Conservation (phyloP, 2,113 vertebrate species). For the Clinocottus analis region DNA sequence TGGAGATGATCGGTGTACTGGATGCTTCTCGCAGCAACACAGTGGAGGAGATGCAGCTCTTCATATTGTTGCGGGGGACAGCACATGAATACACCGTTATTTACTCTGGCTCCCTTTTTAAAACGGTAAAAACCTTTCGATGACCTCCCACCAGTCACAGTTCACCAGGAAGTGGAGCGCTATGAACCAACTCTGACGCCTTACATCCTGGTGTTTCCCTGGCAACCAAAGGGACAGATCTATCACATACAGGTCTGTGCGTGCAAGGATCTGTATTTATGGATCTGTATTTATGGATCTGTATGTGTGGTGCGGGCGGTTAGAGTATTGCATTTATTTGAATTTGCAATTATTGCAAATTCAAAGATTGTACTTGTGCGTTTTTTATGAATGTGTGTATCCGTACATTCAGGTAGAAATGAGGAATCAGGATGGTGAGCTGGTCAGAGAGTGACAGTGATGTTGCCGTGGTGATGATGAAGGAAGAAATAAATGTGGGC, state of each 20-base stretch:
- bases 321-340: constrained; percentile 5
- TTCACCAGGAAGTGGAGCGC: constrained; percentile 79
- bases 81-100: constrained; percentile 1
- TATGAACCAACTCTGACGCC: constrained; percentile 72
- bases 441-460: constrained; percentile 79
- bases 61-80: constrained; percentile 40
- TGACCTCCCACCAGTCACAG: constrained; percentile 60
- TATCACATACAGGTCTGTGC: constrained; percentile 28
- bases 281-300: background rate
- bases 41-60: constrained; percentile 50
- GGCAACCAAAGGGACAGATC: constrained; percentile 71
- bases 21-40: constrained; percentile 68
- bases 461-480: constrained; percentile 81
- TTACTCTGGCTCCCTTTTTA: constrained; percentile 17
- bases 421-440: constrained; percentile 79
- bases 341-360: too few relatives aligned
- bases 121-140: constrained; percentile 43
- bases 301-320: background rate
- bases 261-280: background rate
- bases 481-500: constrained; percentile 73
- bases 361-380: constrained; percentile 35
- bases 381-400: constrained; percentile 51
- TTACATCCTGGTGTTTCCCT: constrained; percentile 79
- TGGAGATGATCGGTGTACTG: constrained; percentile 47
- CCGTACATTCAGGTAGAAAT: constrained; percentile 73